Percentiles rank a stretch among this genome's conserved stretches.
Evolutionary conservation across 1,140 invertebrate genomes (phyloP).

Genomic region (Drosophila ficusphila): DNA sequence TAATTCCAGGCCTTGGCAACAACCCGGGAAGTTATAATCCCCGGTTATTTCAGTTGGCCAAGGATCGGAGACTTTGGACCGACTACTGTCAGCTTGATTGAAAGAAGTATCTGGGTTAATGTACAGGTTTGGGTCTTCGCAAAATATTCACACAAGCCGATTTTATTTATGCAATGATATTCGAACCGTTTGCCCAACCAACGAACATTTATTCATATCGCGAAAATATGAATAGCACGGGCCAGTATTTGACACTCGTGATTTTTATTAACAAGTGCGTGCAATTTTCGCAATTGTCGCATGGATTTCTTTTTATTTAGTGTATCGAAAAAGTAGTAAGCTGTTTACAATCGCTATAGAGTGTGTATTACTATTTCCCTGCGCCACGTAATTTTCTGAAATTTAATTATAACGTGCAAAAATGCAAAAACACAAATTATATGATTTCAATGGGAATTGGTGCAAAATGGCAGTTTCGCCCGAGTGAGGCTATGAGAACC

Average conservation of each 20-base stretch:
- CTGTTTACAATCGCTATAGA: slow-evolving; percentile 14
- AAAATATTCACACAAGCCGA: slow-evolving; percentile 15
- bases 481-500: slow-evolving; percentile 50
- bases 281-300: slow-evolving; percentile 34
- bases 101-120: slow-evolving; percentile 31
- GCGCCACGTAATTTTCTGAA: slow-evolving; percentile 50
- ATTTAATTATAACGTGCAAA: slow-evolving; percentile 74
- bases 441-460: slow-evolving; percentile 59
- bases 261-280: slow-evolving; percentile 30
- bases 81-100: not conserved
- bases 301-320: slow-evolving; percentile 37
- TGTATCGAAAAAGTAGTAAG: not conserved
- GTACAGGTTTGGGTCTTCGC: slow-evolving; percentile 26
- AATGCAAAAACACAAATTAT: slow-evolving; percentile 55
- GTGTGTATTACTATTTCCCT: slow-evolving; percentile 1
- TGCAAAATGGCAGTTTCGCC: slow-evolving; percentile 36
- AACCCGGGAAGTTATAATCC: slow-evolving; percentile 5
- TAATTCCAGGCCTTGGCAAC: slow-evolving; percentile 21
- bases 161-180: slow-evolving; percentile 25
- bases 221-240: not conserved
- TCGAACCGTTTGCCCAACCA: not conserved
- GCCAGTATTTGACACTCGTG: slow-evolving; percentile 21
- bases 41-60: not conserved
- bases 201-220: not conserved
- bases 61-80: slow-evolving; percentile 21